Conservation (phyloP, 2,113 vertebrate species). For the rat (Rattus norvegicus) region DNA sequence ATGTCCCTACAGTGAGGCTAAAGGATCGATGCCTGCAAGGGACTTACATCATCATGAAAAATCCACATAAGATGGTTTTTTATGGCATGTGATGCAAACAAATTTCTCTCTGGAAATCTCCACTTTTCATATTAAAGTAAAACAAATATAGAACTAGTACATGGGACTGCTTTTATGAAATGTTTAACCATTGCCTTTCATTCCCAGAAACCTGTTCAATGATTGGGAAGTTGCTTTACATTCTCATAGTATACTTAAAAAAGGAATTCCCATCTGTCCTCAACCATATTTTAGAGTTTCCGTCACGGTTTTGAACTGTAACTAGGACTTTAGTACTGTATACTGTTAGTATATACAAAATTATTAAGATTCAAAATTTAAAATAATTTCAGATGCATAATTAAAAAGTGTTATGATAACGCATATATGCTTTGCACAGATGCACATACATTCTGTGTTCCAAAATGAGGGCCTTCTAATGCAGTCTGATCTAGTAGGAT, state of each 20-base stretch:
- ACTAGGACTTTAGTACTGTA: slow-evolving; percentile 33
- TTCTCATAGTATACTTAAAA: slow-evolving; percentile 31
- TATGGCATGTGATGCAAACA: slow-evolving; percentile 67
- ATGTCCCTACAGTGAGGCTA: slow-evolving; percentile 72
- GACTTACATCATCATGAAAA: slow-evolving; percentile 60
- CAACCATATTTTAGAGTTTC: slow-evolving; percentile 38
- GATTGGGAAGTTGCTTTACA: slow-evolving; percentile 60
- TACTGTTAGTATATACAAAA: neutral
- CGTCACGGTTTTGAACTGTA: neutral
- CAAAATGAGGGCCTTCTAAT: slow-evolving; percentile 67
- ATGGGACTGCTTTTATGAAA: slow-evolving; percentile 63
- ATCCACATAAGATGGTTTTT: slow-evolving; percentile 72
- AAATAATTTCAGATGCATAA: slow-evolving; percentile 56
- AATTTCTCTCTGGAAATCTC: slow-evolving; percentile 72
- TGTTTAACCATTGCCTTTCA: slow-evolving; percentile 51
- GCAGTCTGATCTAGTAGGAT: neutral
- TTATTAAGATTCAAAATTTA: slow-evolving; percentile 53
- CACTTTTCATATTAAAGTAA: slow-evolving; percentile 67
- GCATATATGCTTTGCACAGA: neutral
- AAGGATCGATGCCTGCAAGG: slow-evolving; percentile 66
- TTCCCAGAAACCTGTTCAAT: slow-evolving; percentile 64
- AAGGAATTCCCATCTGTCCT: neutral
- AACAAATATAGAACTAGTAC: slow-evolving; percentile 52
- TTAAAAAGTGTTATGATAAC: neutral
- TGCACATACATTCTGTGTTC: slow-evolving; percentile 53